Conservation (phyloP, 1,140 invertebrate genomes). For the Hyphantria cunea region DNA sequence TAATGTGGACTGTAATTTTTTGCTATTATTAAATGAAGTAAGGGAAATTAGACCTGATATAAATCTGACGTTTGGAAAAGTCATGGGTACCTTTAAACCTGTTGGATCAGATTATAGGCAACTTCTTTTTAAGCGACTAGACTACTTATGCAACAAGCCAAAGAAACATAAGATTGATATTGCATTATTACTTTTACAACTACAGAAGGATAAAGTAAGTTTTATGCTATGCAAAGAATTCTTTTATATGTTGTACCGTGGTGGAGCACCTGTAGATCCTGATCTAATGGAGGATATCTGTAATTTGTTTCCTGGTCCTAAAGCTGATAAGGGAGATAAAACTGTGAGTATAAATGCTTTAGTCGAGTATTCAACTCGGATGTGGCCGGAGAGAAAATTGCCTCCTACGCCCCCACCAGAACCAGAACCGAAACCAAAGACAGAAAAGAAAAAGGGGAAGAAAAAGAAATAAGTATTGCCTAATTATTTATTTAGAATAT, state of each 20-base stretch:
- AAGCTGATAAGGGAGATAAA: slow-evolving; percentile 31
- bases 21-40: slow-evolving; percentile 40
- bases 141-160: slow-evolving; percentile 47
- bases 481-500: no score
- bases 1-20: slow-evolving; percentile 47
- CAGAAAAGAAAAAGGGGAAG: slow-evolving; percentile 30
- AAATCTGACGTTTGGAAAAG: slow-evolving; percentile 51
- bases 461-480: slow-evolving; percentile 30
- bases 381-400: slow-evolving; percentile 64
- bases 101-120: slow-evolving; percentile 52
- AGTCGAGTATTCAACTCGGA: slow-evolving; percentile 59
- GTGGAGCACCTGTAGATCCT: slow-evolving; percentile 44
- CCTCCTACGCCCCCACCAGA: slow-evolving; percentile 62
- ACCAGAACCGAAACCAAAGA: slow-evolving; percentile 38
- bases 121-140: slow-evolving; percentile 53
- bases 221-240: slow-evolving; percentile 52
- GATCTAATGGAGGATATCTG: slow-evolving; percentile 53
- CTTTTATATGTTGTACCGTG: slow-evolving; percentile 25
- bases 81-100: slow-evolving; percentile 35
- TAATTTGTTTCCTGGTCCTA: slow-evolving; percentile 49
- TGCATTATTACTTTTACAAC: slow-evolving; percentile 48
- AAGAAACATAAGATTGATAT: slow-evolving; percentile 54
- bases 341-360: slow-evolving; percentile 47
- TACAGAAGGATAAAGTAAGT: slow-evolving; percentile 46
- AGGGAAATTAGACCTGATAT: slow-evolving; percentile 43